A percentile compares a stretch with the other conserved stretches of the same genome.
Evolutionary conservation across 2,797 vertebrate species (phyloP).

Genomic region (Bovichtus variegatus): DNA sequence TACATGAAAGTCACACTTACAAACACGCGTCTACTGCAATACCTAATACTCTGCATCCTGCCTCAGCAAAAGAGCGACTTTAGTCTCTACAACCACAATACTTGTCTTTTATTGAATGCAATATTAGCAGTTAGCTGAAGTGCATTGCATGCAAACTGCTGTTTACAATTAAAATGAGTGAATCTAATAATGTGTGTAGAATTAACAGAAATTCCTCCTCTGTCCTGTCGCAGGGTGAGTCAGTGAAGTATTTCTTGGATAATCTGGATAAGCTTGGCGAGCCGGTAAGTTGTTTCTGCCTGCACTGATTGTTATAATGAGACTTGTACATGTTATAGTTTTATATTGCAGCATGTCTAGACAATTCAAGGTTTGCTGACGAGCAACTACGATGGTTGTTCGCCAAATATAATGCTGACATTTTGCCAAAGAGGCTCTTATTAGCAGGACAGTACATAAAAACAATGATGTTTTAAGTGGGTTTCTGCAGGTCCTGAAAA

Average conservation of each 20-base stretch:
- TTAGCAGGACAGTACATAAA: neutral
- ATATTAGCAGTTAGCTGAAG: accelerated
- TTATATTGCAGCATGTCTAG: conserved; percentile 36
- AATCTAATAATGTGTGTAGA: conserved; percentile 19
- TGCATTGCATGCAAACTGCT: neutral
- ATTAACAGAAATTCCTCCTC: conserved; percentile 68
- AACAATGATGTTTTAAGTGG: neutral
- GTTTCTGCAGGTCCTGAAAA: neutral
- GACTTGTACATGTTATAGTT: conserved; percentile 28
- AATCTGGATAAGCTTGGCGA: conserved; percentile 97
- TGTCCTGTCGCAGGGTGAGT: conserved; percentile 91
- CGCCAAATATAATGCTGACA: neutral
- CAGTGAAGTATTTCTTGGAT: conserved; percentile 99
- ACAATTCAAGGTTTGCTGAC: conserved; percentile 1
- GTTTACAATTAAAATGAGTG: conserved; percentile 3
- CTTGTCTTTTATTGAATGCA: neutral
- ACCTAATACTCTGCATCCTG: conserved; percentile 59
- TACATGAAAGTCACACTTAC: conserved; percentile 57
- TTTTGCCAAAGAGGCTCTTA: neutral
- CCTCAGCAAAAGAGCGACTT: no score
- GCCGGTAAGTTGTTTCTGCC: conserved; percentile 87
- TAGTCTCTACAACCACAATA: neutral
- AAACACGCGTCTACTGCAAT: conserved; percentile 39
- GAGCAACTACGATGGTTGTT: neutral
- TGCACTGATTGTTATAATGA: conserved; percentile 46